A percentile compares a stretch with the other conserved stretches of the same genome.
Conservation (phyloP, 2,888 invertebrate species). For the Drosophila kanekoi region DNA sequence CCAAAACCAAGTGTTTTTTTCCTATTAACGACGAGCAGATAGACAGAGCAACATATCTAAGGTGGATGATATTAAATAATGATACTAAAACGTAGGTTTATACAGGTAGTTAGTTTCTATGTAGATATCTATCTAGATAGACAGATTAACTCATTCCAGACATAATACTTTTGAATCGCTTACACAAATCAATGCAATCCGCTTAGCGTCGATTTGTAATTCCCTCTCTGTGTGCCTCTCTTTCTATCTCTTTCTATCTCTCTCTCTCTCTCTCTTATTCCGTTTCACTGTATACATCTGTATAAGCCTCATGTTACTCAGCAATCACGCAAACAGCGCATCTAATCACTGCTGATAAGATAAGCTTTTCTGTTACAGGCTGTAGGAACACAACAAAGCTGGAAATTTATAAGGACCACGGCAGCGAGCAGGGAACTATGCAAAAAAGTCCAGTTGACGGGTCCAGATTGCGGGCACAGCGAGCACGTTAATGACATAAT, state of each 20-base stretch:
- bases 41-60: too few relatives aligned
- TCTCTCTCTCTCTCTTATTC: background rate
- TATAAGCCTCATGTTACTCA: conserved; percentile 5
- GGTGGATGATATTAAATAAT: too few relatives aligned
- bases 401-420: conserved; percentile 4
- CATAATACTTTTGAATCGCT: conserved; percentile 25
- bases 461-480: conserved; percentile 1
- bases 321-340: conserved; percentile 38
- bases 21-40: too few relatives aligned
- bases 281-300: background rate
- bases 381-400: conserved; percentile 22
- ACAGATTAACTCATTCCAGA: conserved; percentile 11
- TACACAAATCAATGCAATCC: conserved; percentile 53
- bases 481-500: conserved; percentile 30
- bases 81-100: too few relatives aligned
- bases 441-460: background rate
- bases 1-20: too few relatives aligned
- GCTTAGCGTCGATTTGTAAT: conserved; percentile 34
- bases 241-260: background rate
- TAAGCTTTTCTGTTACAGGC: conserved; percentile 54
- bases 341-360: conserved; percentile 67
- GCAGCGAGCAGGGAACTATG: background rate
- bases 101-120: too few relatives aligned
- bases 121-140: background rate
- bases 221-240: background rate